Evolutionary conservation across 2,113 vertebrate genomes (phyloP), one percentile per base, ranked within the genome.

Genomic region (Lamprologus lemairii): DNA sequence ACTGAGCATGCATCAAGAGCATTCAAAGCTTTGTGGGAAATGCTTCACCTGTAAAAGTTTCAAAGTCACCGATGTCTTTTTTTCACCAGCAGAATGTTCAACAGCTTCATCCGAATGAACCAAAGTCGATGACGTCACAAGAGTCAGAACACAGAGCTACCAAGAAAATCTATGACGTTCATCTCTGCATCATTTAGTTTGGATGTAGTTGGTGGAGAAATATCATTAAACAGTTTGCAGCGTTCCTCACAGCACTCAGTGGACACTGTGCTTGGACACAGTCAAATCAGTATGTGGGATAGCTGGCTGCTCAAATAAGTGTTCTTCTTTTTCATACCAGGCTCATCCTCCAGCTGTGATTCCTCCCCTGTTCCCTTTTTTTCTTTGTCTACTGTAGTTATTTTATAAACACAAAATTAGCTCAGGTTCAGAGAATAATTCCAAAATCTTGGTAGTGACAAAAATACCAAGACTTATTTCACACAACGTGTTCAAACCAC

Each of bases 171-270:
- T 1, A 60, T 60, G 57, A 60, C 1, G 3, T 17, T 0, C 57
- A 60, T 31, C 57, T 60, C 8, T 60, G 26, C 8, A 6, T 60
- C 26, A 2, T 1, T 60, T 33, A 0, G 2, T 60, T 60, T 33
- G 57, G 28, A 60, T 60, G 57, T 58, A 58, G 57, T 58, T 31
- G 57, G 57, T 58, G 14, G 5, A 58, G 55, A 58, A 58, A 58
- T 58, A 58, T 58, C 55, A 58, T 28, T 58, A 58, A 58, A 58
- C 26, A 58, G 57, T 60, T 60, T 31, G 8, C 57, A 1, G 28
- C 16, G 3, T 60, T 60, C 28, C 57, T 17, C 57, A 0, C 57
- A 33, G 16, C 57, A 33, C 14, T 60, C 57, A 60, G 57, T 19
- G 26, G 26, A 60, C 57, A 0, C 57, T 31, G 57, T 0, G 26